phyloP scores from a whole-genome alignment of 1,140 invertebrate species.

The Microvelia longipes region DNA sequence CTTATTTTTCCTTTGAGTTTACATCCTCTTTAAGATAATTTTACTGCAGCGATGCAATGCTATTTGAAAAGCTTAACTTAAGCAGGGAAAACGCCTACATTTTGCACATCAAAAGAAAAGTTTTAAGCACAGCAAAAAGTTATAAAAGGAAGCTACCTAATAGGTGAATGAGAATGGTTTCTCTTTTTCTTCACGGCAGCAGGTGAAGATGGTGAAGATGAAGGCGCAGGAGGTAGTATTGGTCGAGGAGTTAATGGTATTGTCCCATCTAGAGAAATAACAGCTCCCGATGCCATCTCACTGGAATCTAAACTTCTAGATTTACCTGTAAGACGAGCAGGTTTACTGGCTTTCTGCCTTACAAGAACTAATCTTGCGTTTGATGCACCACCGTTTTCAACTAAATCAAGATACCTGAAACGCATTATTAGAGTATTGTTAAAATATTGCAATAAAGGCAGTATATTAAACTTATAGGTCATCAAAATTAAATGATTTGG shows the following conservation, averaged over 20 bases:
- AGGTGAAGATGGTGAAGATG: slow-evolving; percentile 26
- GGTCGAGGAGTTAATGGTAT: slow-evolving; percentile 9
- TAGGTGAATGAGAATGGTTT: slow-evolving; percentile 28
- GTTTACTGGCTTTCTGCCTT: slow-evolving; percentile 28
- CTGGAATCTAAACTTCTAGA: slow-evolving; percentile 68
- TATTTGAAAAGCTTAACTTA: too few relatives aligned
- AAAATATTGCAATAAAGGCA: too few relatives aligned
- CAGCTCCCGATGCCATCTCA: slow-evolving; percentile 32
- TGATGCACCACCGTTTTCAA: slow-evolving; percentile 40
- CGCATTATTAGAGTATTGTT: too few relatives aligned
- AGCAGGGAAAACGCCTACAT: too few relatives aligned
- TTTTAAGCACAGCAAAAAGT: too few relatives aligned
- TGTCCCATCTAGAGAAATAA: slow-evolving; percentile 19
- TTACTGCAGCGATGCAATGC: too few relatives aligned
- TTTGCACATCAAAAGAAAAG: too few relatives aligned
- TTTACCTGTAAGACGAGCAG: slow-evolving; percentile 54
- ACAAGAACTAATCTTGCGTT: slow-evolving; percentile 16
- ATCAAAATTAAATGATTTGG: too few relatives aligned
- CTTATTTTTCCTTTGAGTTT: too few relatives aligned
- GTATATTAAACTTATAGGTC: too few relatives aligned
- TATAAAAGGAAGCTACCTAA: too few relatives aligned
- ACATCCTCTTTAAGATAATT: too few relatives aligned
- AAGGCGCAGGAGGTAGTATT: slow-evolving; percentile 11
- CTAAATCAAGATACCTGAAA: slow-evolving; percentile 41
- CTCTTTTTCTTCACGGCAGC: slow-evolving; percentile 27